Base-by-base conservation (phyloP, 1,140 invertebrate species). In the Drosophila miranda region DNA sequence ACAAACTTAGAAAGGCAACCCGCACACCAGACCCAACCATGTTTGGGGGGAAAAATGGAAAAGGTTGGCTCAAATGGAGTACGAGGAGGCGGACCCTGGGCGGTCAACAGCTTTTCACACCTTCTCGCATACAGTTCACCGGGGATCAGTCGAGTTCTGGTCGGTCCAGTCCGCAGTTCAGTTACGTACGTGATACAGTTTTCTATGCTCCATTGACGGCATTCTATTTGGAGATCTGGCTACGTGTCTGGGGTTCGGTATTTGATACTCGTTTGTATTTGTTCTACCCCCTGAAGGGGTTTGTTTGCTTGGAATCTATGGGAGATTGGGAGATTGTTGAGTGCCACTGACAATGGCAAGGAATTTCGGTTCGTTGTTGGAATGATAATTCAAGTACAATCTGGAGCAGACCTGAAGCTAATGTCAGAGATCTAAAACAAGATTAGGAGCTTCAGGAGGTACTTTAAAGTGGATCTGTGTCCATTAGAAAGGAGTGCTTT, bases 21-120 rank as follows among this genome's bases (percentile, higher is more conserved):
- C 42, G 23, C 14, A 30, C 11, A 13, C 16, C 21, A 38, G 59
- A 69, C 49, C 49, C 1, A 4, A 5, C 3, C 11, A 13, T 68
- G 49, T 41, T 14, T 14, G 13, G n/a, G 8, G 1, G 45, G 4
- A 67, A 56, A 69, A 60, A 43, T 28, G 21, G 44, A 52, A 70
- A 70, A 68, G 46, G 48, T 19, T 41, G 34, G 30, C 38, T 38
- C 30, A n/a, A 42, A n/a, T 28, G 58, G 52, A 23, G 73, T 51
- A 58, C 59, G 53, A 26, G 48, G 41, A 57, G 43, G 54, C 23
- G 52, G 42, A 44, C 34, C 26, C 59, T 56, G 54, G 75, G 54
- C 66, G 67, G 45, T 61, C 45, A 50, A 49, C 26, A 30, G 75
- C 76, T 58, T 75, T 77, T 81, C 74, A 81, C 78, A 82, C 78